These are phyloP conservation scores for Leucoma salicis DNA, from an alignment of 2,888 invertebrate genomes.

Conservation along the genomic window DNA sequence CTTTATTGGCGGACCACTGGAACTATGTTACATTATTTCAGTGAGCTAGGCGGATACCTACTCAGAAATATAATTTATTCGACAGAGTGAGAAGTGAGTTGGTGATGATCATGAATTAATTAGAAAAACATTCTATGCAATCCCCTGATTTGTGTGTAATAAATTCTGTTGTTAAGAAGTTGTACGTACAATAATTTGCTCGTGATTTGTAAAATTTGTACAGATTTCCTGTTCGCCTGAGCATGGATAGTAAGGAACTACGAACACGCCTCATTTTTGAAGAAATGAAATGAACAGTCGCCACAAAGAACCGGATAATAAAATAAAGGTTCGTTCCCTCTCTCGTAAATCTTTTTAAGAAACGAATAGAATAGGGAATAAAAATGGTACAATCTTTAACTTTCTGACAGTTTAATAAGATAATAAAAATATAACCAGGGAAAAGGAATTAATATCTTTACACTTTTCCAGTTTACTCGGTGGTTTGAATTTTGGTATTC, in stretches of 20 bases:
- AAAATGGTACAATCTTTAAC: constrained; percentile 75
- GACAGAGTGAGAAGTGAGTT: too few relatives aligned
- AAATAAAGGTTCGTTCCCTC: constrained; percentile 62
- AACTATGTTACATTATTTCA: too few relatives aligned
- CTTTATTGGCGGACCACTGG: too few relatives aligned
- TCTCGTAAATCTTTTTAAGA: constrained; percentile 64
- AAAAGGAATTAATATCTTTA: constrained; percentile 43
- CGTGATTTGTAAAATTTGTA: constrained; percentile 32
- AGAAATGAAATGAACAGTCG: constrained; percentile 47
- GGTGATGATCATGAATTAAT: too few relatives aligned
- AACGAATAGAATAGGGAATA: constrained; percentile 66
- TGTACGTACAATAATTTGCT: too few relatives aligned
- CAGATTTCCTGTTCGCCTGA: constrained; percentile 31
- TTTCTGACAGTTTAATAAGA: constrained; percentile 79
- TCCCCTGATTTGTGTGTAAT: too few relatives aligned
- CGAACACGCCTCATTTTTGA: constrained; percentile 23
- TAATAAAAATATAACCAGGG: constrained; percentile 70
- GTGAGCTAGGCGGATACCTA: too few relatives aligned
- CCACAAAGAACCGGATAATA: constrained; percentile 63
- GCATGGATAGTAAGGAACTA: constrained; percentile 27
- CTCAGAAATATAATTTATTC: too few relatives aligned
- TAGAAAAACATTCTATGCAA: too few relatives aligned
- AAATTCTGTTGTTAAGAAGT: too few relatives aligned
- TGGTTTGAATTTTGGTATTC: constrained; percentile 20
- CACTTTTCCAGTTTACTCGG: constrained; percentile 29